Base-by-base conservation (phyloP, 2,888 invertebrate genomes). In the Melitaea athalia region DNA sequence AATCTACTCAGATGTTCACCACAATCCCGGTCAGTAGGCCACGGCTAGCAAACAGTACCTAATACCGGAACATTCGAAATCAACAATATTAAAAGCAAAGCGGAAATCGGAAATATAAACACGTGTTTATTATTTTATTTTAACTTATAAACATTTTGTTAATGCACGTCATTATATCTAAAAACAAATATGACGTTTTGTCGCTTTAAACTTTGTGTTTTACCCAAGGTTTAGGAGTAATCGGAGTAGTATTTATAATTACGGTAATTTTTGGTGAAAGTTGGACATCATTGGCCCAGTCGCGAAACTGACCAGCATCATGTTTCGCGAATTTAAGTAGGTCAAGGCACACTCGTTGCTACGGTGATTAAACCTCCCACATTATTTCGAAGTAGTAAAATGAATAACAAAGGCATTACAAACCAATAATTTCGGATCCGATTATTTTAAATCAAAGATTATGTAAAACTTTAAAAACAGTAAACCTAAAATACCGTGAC, bases 21-120 rank as follows among this genome's bases (percentile, higher is more conserved):
- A 81, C 78, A 63, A 91, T 85, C 81, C 85, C 88, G 91, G 91
- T 89, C 87, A 92, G 85, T 90, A 81, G 89, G 91, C 88, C 91
- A 90, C 81, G 89, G 88, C 81, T 82, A 84, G 77, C 82, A 83
- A 85, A 84, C 83, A 86, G 77, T 79, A n/a, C n/a, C n/a, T n/a
- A 83, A 81, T 86, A 85, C 86, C 89, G 89, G 90, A 90, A 89
- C 86, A 84, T 78, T 67, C 59, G 66, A 74, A 81, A 77, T 76
- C 47, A 67, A 59, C 63, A 62, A 67, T 49, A 73, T 74, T 69
- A 49, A 67, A 62, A 33, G 60, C 61, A 70, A 72, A 53, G 53
- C 64, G 68, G 68, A 68, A 70, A 68, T 64, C 53, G 52, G 59
- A 65, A 59, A 68, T 43, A 50, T 57, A 64, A n/a, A 49, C 14